phyloP scores from a whole-genome alignment of 2,888 invertebrate genomes.

The Deroplatys truncata region DNA sequence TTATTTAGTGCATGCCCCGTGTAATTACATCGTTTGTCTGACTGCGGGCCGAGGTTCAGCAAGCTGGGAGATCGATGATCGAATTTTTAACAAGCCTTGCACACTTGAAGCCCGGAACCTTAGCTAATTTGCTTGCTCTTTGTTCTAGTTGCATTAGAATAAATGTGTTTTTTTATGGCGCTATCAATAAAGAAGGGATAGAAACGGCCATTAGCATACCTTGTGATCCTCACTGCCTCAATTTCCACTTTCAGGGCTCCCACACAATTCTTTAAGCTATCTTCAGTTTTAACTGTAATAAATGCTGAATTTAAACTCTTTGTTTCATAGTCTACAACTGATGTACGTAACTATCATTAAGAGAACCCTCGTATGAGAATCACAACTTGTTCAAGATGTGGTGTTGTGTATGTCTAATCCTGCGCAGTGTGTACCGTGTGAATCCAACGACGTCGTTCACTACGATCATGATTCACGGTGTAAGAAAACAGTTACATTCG shows the following conservation, averaged over 20 bases:
- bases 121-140: background rate
- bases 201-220: background rate
- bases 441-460: too few relatives aligned
- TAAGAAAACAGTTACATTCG: too few relatives aligned
- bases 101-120: background rate
- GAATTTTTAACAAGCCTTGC: background rate
- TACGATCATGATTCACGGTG: too few relatives aligned
- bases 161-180: background rate
- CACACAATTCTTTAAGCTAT: background rate
- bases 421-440: too few relatives aligned
- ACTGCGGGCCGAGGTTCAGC: background rate
- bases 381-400: too few relatives aligned
- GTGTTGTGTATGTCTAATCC: too few relatives aligned
- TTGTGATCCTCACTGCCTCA: background rate
- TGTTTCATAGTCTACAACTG: too few relatives aligned
- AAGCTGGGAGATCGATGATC: background rate
- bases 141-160: background rate
- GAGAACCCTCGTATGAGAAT: too few relatives aligned
- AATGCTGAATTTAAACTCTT: too few relatives aligned
- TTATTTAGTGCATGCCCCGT: constrained; percentile 1
- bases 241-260: background rate
- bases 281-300: too few relatives aligned
- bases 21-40: background rate
- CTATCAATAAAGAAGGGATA: background rate
- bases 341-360: too few relatives aligned